Conservation (phyloP, 1,140 invertebrate genomes). For the Nephotettix cincticeps region DNA sequence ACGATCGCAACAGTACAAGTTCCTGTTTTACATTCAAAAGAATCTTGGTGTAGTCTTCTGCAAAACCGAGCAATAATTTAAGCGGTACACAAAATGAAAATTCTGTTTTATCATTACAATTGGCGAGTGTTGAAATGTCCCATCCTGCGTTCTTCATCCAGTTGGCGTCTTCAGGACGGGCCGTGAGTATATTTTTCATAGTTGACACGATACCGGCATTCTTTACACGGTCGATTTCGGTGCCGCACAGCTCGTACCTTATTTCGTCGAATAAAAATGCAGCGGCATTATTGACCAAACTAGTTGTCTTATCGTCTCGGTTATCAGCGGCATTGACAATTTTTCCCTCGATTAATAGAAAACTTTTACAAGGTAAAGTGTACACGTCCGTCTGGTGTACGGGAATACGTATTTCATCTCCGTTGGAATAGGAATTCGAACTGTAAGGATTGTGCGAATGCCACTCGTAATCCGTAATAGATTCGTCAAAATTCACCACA, state of each 20-base stretch:
- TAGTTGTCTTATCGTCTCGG: not conserved
- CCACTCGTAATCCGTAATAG: slow-evolving; percentile 43
- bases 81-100: slow-evolving; percentile 48
- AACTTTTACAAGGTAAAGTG: slow-evolving; percentile 43
- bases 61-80: slow-evolving; percentile 47
- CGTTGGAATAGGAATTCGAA: slow-evolving; percentile 38
- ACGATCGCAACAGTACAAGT: slow-evolving; percentile 46
- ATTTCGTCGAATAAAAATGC: slow-evolving; percentile 50
- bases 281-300: slow-evolving; percentile 21
- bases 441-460: slow-evolving; percentile 45
- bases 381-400: slow-evolving; percentile 47
- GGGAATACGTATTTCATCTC: slow-evolving; percentile 40
- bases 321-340: slow-evolving; percentile 6
- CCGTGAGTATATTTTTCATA: slow-evolving; percentile 46
- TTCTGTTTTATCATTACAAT: slow-evolving; percentile 3
- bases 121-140: slow-evolving; percentile 11
- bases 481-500: slow-evolving; percentile 38
- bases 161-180: slow-evolving; percentile 35
- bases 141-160: slow-evolving; percentile 42
- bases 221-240: slow-evolving; percentile 48
- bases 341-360: slow-evolving; percentile 43
- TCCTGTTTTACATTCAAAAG: slow-evolving; percentile 51
- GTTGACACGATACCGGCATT: slow-evolving; percentile 46
- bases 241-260: slow-evolving; percentile 48
- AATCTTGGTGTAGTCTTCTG: slow-evolving; percentile 51